Conservation (phyloP, 2,888 invertebrate genomes). For the Lacanobia oleracea region DNA sequence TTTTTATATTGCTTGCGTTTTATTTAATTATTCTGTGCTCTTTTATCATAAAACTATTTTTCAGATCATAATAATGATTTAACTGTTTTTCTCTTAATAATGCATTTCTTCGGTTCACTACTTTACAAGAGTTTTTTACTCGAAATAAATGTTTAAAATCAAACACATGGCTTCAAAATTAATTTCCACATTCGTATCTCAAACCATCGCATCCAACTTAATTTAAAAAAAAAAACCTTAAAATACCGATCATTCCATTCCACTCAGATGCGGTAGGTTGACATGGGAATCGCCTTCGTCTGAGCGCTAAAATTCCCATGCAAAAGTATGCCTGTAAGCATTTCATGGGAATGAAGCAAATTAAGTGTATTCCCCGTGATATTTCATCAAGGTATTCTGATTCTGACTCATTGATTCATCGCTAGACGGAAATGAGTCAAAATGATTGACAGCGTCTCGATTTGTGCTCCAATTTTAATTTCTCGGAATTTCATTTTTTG, state of each 20-base stretch:
- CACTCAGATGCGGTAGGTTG: conserved; percentile 76
- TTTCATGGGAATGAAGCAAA: conserved; percentile 85
- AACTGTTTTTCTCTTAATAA: too few relatives aligned
- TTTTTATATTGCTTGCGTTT: neutral
- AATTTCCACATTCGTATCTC: neutral
- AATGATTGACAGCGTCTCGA: conserved; percentile 60
- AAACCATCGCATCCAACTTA: conserved; percentile 13
- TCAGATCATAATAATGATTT: too few relatives aligned
- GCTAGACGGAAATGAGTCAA: conserved; percentile 59
- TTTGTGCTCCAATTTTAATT: conserved; percentile 52
- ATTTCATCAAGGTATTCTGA: conserved; percentile 44
- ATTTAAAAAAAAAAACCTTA: conserved; percentile 49
- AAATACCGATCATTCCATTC: conserved; percentile 71
- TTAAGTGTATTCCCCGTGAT: conserved; percentile 70
- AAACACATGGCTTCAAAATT: conserved; percentile 6
- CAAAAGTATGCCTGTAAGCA: conserved; percentile 74
- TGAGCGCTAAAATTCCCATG: conserved; percentile 78
- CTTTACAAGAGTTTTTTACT: neutral
- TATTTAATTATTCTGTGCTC: neutral
- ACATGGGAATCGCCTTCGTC: conserved; percentile 72
- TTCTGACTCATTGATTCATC: conserved; percentile 57
- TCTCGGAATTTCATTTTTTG: conserved; percentile 55
- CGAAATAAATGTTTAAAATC: too few relatives aligned
- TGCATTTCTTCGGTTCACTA: too few relatives aligned
- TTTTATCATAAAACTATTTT: neutral